A percentile compares a stretch with the other conserved stretches of the same genome.
Conservation (phyloP, 2,113 vertebrate genomes). For the Corythaixoides concolor region DNA sequence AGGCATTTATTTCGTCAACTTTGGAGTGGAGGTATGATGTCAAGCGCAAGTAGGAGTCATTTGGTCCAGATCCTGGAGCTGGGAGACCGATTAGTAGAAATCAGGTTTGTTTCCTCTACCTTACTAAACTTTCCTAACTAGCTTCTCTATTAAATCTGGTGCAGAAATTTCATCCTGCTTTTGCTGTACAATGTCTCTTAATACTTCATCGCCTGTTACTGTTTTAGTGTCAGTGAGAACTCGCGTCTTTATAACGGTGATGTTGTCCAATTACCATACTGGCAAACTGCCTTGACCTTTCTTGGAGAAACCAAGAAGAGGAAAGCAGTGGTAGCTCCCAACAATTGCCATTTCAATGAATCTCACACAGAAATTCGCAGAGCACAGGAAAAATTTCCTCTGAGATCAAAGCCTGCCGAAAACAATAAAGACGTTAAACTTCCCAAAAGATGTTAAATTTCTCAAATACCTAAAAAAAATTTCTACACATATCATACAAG, state of each 20-base stretch:
- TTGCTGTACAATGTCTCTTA: background rate
- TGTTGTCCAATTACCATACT: background rate
- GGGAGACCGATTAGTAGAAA: background rate
- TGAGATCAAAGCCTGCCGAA: background rate
- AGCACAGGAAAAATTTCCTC: background rate
- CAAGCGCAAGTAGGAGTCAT: background rate
- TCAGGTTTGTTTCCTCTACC: background rate
- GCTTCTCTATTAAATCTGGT: background rate
- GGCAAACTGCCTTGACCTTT: constrained; percentile 8
- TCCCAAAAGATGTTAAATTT: background rate
- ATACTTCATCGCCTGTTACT: background rate
- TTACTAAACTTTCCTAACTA: background rate
- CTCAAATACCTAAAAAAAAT: background rate
- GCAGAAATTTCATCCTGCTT: background rate
- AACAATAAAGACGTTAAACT: background rate
- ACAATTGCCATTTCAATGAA: background rate
- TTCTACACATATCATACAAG: background rate
- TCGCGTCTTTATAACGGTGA: fast-evolving
- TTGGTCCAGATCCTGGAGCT: background rate
- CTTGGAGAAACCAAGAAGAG: background rate
- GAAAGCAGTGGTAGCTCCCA: background rate
- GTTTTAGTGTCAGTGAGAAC: background rate
- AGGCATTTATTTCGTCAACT: background rate
- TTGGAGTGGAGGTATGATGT: background rate
- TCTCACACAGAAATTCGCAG: background rate